phyloP scores from a whole-genome alignment of 2,888 invertebrate species.

The Drosophila paranaensis region DNA sequence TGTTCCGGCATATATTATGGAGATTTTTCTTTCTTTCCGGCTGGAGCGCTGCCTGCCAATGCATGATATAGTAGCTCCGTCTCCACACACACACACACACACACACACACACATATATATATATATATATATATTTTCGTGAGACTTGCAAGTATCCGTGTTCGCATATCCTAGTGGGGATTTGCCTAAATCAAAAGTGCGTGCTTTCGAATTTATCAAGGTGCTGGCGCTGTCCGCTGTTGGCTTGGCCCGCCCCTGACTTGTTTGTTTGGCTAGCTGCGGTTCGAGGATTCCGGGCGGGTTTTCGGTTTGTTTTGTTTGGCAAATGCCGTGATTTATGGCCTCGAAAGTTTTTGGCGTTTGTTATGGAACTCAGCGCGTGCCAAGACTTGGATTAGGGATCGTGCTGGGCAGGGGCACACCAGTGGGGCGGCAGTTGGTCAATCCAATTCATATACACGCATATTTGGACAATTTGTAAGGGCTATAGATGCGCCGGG shows the following conservation, averaged over 20 bases:
- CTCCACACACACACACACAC: slow-evolving; percentile 16
- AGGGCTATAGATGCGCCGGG: slow-evolving; percentile 50
- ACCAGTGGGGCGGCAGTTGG: slow-evolving; percentile 19
- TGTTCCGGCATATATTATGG: slow-evolving; percentile 85
- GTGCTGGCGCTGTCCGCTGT: slow-evolving; percentile 53
- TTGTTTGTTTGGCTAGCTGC: slow-evolving; percentile 68
- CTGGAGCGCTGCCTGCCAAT: slow-evolving; percentile 67
- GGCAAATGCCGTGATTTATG: slow-evolving; percentile 84
- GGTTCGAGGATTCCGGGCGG: slow-evolving; percentile 54
- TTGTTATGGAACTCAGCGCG: slow-evolving; percentile 65
- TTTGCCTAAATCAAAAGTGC: slow-evolving; percentile 80
- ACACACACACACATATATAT: no score
- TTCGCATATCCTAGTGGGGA: slow-evolving; percentile 66
- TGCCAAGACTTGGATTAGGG: slow-evolving; percentile 69
- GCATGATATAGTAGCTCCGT: slow-evolving; percentile 67
- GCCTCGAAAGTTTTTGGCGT: slow-evolving; percentile 74
- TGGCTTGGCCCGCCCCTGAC: slow-evolving; percentile 17
- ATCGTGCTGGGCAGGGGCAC: slow-evolving; percentile 26
- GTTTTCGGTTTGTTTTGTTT: slow-evolving; percentile 62
- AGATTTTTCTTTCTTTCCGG: slow-evolving; percentile 78
- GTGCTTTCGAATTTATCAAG: slow-evolving; percentile 80
- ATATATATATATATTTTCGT: background rate
- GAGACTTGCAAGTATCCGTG: slow-evolving; percentile 32
- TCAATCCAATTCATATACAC: slow-evolving; percentile 56
- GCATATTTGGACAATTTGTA: slow-evolving; percentile 62